phyloP scores from a whole-genome alignment of 2,113 vertebrate species.

The Syngnathus typhle region DNA sequence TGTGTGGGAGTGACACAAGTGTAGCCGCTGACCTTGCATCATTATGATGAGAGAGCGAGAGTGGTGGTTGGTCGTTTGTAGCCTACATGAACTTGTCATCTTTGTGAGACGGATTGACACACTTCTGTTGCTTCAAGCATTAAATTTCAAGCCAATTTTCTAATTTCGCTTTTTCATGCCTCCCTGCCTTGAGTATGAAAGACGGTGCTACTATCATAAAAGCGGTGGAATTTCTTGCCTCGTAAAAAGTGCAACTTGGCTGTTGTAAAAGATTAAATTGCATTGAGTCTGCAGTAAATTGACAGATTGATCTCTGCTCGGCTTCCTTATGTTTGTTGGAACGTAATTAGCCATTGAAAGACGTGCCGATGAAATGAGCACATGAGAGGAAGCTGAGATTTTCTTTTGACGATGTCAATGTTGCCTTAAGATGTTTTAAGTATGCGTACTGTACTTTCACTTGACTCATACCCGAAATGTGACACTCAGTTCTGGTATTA shows the following conservation, averaged over 20 bases:
- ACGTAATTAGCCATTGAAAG: slow-evolving; percentile 25
- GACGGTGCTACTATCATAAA: slow-evolving; percentile 10
- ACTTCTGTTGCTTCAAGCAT: slow-evolving; percentile 18
- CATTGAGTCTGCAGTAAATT: slow-evolving; percentile 18
- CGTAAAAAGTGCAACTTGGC: slow-evolving; percentile 4
- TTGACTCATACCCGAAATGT: slow-evolving; percentile 63
- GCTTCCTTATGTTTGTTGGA: slow-evolving; percentile 28
- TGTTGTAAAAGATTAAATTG: not conserved
- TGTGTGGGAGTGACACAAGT: slow-evolving; percentile 16
- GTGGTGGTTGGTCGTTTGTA: slow-evolving; percentile 8
- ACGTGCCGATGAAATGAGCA: slow-evolving; percentile 7
- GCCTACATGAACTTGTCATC: slow-evolving; percentile 33
- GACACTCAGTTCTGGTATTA: slow-evolving; percentile 52
- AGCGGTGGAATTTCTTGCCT: slow-evolving; percentile 7
- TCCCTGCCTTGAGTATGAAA: slow-evolving; percentile 30
- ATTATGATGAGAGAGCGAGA: not conserved
- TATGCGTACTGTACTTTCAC: slow-evolving; percentile 60
- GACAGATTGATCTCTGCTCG: slow-evolving; percentile 10
- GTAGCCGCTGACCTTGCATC: slow-evolving; percentile 1
- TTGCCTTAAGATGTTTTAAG: slow-evolving; percentile 54
- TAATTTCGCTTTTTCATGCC: slow-evolving; percentile 23
- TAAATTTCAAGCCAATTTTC: slow-evolving; percentile 18
- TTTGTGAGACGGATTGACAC: slow-evolving; percentile 16
- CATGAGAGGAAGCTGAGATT: slow-evolving; percentile 15
- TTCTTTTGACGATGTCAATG: slow-evolving; percentile 42